These are phyloP conservation scores for Panagrolaimus sp. DNA, from an alignment of 1,140 invertebrate genomes.

Conservation along the genomic window DNA sequence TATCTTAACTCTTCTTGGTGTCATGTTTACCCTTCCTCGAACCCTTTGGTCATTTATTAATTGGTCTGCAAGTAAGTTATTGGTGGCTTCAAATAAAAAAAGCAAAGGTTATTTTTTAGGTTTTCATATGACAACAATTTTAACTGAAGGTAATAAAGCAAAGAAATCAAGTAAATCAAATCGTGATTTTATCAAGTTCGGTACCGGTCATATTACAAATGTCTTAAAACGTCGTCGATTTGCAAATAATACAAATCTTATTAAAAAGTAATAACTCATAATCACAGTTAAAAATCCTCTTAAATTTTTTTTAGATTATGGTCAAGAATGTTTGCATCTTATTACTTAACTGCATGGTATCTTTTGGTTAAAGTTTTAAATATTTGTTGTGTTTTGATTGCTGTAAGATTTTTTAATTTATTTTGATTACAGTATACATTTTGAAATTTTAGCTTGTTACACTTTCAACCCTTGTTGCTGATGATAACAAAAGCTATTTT, in stretches of 20 bases:
- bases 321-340: not conserved
- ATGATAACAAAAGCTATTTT: not conserved
- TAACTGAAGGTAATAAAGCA: constrained; percentile 26
- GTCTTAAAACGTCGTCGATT: no score
- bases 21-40: not conserved
- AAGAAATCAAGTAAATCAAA: constrained; percentile 24
- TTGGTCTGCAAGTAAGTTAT: not conserved
- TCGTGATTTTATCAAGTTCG: not conserved
- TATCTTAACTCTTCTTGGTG: not conserved
- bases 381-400: not conserved
- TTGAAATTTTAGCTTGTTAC: not conserved
- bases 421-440: not conserved
- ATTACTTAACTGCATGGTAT: not conserved
- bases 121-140: constrained; percentile 38
- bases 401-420: not conserved
- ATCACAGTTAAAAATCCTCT: no score
- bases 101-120: constrained; percentile 19
- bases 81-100: not conserved
- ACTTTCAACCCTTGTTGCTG: not conserved
- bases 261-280: no score
- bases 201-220: no score
- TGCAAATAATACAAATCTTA: not conserved
- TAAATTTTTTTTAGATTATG: not conserved
- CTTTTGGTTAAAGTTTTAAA: not conserved
- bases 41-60: not conserved